Base-by-base conservation (phyloP, 2,888 invertebrate genomes). In the Zootermopsis nevadensis region DNA sequence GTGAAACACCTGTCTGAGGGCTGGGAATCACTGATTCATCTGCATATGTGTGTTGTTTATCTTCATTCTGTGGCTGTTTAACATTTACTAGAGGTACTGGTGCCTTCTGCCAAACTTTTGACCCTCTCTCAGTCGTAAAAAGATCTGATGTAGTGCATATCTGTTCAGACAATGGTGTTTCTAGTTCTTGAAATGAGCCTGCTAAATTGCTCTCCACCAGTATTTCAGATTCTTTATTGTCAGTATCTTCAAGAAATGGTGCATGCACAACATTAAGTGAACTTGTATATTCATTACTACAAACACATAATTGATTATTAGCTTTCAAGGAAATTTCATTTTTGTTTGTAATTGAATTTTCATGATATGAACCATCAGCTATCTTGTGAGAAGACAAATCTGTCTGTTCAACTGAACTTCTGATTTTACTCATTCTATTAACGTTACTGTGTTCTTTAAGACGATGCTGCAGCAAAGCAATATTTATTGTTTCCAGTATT, bases 401-500 rank as follows among this genome's bases (percentile, higher is more conserved):
- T 48, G 48, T 15, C 4, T 6, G 48, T 48, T 48, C 48, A 19
- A 19, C 19, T 19, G 48, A 3, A 12, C 19, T 48, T 1, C 3
- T 48, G 0, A 19, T 19, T 3, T 48, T 15, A 48, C 19, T 48
- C 48, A 19, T 19, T 48, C 19, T 48, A 48, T 48, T 48, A 19
- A 3, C 19, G 15, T 48, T 48, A 48, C 19, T 48, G 48, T 48
- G 48, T 83, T 85, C 84, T 83, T 85, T 83, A 69, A 84, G 85
- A 33, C 83, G 84, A 55, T 86, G 86, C 77, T 90, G 88, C 86
- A 89, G 80, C 87, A 89, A 85, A 76, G 89, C 89, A 22, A 88
- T 87, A 87, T 90, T 90, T 69, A 90, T 87, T 24, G 89, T 89
- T 84, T 90, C 90, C 67, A 90, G 86, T 30, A 89, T 86, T 84